Base-by-base conservation (phyloP, 2,113 vertebrate species). In the Trichechus manatus region DNA sequence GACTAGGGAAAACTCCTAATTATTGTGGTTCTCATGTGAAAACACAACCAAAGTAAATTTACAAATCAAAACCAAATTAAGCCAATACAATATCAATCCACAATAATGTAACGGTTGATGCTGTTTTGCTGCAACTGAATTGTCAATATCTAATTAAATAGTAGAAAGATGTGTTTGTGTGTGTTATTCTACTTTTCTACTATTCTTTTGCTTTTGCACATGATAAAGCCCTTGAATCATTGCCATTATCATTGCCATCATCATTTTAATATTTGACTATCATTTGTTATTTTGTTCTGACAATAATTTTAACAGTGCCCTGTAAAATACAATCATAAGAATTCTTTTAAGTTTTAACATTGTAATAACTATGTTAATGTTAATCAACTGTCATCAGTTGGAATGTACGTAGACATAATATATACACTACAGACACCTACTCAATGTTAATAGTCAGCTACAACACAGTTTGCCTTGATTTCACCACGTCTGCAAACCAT, bases 241-340 rank as follows among this genome's bases (percentile, higher is more conserved):
- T 77, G 39, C 27, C 56, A 53, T 33, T 80, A 33, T 29, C 22
- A 25, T 9, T 31, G 61, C 17, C 29, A 6, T 85, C 81, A 68
- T 50, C 75, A 77, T 86, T 86, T 70, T 63, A 68, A 63, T 27
- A 31, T 70, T 82, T 82, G 39, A n/a, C 17, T 59, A 42, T 83
- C 42, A 59, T n/a, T 81, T 74, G 66, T 91, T 89, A 89, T 53
- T 66, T 92, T 97, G 39, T 64, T 95, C 68, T 50, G n/a, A 50
- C 5, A 64, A 56, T 72, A 83, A 92, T 89, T 89, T 84, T 70
- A 87, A 86, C 9, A 79, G 75, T 70, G 17, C 39, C 74, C 70
- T 61, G 4, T n/a, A 68, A 89, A 86, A 84, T 10, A 31, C 2
- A 64, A 70, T 68, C 33, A 66, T 31, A 15, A 75, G 31, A 90